A percentile compares a stretch with the other conserved stretches of the same genome.
These are phyloP conservation scores for Lepidurus packardi DNA, from an alignment of 1,140 invertebrate genomes.

Conservation along the genomic window DNA sequence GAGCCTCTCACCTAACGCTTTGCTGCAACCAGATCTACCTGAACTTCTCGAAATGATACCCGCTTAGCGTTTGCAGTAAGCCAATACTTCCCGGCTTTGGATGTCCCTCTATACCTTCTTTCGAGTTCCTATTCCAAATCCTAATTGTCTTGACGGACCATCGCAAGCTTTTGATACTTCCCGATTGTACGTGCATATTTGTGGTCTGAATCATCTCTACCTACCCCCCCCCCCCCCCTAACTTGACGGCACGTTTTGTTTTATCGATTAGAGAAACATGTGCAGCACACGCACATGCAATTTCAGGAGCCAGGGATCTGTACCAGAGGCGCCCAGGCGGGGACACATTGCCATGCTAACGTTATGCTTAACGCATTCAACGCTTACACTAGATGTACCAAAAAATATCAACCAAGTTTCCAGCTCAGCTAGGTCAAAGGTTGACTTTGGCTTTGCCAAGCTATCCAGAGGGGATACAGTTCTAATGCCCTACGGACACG, in stretches of 20 bases:
- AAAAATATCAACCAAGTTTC: not conserved
- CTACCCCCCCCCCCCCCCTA: not conserved
- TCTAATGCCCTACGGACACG: not conserved
- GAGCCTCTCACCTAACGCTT: not conserved
- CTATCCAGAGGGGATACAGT: not conserved
- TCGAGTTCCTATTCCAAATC: not conserved
- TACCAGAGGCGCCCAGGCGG: not conserved
- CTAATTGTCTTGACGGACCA: not conserved
- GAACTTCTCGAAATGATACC: not conserved
- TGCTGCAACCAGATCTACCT: not conserved
- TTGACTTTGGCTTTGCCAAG: not conserved
- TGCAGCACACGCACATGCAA: not conserved
- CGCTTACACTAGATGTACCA: not conserved
- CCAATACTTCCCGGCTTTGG: not conserved
- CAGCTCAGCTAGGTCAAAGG: not conserved
- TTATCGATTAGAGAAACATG: conserved; percentile 13
- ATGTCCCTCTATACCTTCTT: too few species aligned
- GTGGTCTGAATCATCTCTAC: conserved; percentile 17
- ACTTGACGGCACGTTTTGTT: conserved; percentile 7
- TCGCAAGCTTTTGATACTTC: too few species aligned
- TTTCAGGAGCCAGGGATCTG: not conserved
- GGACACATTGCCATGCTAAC: not conserved
- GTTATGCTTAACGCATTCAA: not conserved
- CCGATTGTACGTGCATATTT: not conserved
- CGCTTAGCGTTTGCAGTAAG: not conserved